Evolutionary conservation across 2,888 invertebrate genomes (phyloP), one percentile per base, ranked within the genome.

Genomic region (Melieria omissa): DNA sequence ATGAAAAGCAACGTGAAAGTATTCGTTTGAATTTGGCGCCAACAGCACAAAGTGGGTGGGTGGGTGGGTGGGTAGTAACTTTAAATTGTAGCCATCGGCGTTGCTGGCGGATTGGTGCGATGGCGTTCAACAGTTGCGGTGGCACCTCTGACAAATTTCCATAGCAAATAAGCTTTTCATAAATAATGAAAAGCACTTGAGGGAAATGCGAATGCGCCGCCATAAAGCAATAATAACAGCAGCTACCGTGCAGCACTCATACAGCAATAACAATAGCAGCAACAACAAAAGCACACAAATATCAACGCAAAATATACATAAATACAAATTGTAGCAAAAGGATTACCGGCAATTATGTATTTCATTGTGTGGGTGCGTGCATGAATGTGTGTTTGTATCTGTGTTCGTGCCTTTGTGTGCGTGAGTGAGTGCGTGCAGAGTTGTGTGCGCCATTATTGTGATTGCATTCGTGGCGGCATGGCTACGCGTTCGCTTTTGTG

Each of bases 341-440:
- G 52, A 65, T 65, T 65, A 54, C 65, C 54, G 65, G 41, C 65
- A 54, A 65, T 65, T 65, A 65, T 52, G 4, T 6, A 12, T 65
- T 52, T 52, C 41, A 41, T 12, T 52, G 52, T 52, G 52, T 52
- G 14, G 8, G 12, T 5, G 12, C n/a, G 12, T n/a, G 52, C 14
- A 9, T 52, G 52, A 52, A 49, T n/a, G 12, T 14, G 41, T 2
- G 29, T 29, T 29, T 29, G 29, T 29, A 29, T 29, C 29, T 29
- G 29, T 29, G 3, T 29, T 29, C 29, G 29, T 29, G 29, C 3
- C 29, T 29, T 29, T 29, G 29, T 29, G 29, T 29, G 29, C 29
- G 29, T 29, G 29, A 29, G 29, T 29, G 29, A 29, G 29, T 29
- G 29, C 29, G 29, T 29, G 29, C 29, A n/a, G n/a, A n/a, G n/a